Percentiles rank a stretch among this genome's conserved stretches.
Conservation (phyloP, 2,113 vertebrate species). For the Mus musculus region GRCm39 chr6:72851001-72851500, state of each 20-base stretch:
- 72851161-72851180: background rate
- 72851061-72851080: background rate
- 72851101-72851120: background rate
- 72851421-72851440: background rate
- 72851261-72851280: background rate
- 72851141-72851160: background rate
- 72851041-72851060: background rate
- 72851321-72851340: background rate
- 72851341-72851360: background rate
- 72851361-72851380: background rate
- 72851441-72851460: too few species aligned
- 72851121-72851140: background rate
- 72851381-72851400: background rate
- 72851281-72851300: constrained; percentile 15
- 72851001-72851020: too few species aligned
- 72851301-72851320: background rate
- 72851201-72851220: background rate
- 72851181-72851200: background rate
- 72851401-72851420: background rate
- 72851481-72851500: background rate
- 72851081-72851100: constrained; percentile 46
- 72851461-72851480: background rate
- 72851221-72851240: background rate
- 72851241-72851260: background rate
- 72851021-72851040: background rate